Base-by-base conservation (phyloP, 2,797 vertebrate genomes). In the Sebastes glaucus region DNA sequence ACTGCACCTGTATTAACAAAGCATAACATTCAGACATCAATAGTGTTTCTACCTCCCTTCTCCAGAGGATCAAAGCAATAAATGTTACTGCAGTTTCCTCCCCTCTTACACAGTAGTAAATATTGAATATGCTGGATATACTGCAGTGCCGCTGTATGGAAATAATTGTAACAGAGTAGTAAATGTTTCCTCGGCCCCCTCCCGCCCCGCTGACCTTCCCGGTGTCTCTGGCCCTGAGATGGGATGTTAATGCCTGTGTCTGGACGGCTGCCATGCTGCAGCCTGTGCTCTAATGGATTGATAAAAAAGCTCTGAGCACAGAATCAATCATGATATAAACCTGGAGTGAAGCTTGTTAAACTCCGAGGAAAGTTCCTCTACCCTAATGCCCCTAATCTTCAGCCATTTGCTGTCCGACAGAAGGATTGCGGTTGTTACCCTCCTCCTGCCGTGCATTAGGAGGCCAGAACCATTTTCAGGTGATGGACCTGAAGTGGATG, bases 241-340 rank as follows among this genome's bases (percentile, higher is more conserved):
- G 87, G 87, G 91, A 93, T 90, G 92, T 92, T 93, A 92, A 94
- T 93, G 90, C 46, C 70, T 14, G 30, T 80, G 89, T 88, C 89
- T 94, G 92, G 92, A 91, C 4, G 75, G 75, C 81, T 92, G 91
- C 93, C 93, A 94, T 46, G 86, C 89, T 92, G 87, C 89, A 92
- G 91, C 83, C 87, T 81, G 68, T 33, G 78, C 90, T 86, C 91
- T 93, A 94, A 95, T 94, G 92, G 91, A 93, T 90, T 93, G 89
- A 93, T 92, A 89, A 90, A 94, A 93, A 95, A 90, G 87, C 92
- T 92, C 80, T 73, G 91, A 90, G 89, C 86, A 89, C 86, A 89
- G 87, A 94, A 94, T 94, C 91, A 94, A 94, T 94, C 93, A 91
- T 87, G 87, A 91, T 92, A 92, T 89, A 92, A 93, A 93, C 87